Evolutionary conservation across 92 coral and sea anemone species (phyloP).

Genomic region (Montipora capitata): DNA sequence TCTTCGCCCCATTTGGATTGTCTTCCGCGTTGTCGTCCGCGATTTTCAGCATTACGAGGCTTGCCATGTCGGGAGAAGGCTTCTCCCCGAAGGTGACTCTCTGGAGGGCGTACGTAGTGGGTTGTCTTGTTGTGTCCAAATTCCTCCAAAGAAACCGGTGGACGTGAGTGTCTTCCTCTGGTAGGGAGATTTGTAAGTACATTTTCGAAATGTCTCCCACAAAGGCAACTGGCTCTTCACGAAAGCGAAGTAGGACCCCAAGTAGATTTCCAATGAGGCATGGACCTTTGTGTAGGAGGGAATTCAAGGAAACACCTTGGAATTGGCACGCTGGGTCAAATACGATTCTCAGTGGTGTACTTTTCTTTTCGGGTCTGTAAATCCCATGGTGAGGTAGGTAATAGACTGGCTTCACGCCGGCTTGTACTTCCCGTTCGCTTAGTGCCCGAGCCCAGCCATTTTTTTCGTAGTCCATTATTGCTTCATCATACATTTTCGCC

Average conservation of each 20-base stretch:
- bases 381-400: slow-evolving; percentile 56
- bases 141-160: slow-evolving; percentile 64
- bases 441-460: slow-evolving; percentile 52
- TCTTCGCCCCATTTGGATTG: slow-evolving; percentile 18
- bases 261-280: slow-evolving; percentile 67
- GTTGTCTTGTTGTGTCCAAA: slow-evolving; percentile 24
- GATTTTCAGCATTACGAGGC: slow-evolving; percentile 65
- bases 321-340: slow-evolving; percentile 66
- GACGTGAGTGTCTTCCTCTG: slow-evolving; percentile 50
- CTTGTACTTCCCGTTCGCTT: slow-evolving; percentile 28
- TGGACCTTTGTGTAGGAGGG: slow-evolving; percentile 35
- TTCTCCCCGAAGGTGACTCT: slow-evolving; percentile 39
- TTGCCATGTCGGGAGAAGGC: slow-evolving; percentile 69
- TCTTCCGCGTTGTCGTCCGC: slow-evolving; percentile 53
- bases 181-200: slow-evolving; percentile 69
- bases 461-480: background rate
- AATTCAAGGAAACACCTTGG: slow-evolving; percentile 57
- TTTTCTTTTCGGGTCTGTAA: slow-evolving; percentile 35
- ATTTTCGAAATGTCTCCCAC: slow-evolving; percentile 69
- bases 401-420: slow-evolving; percentile 57
- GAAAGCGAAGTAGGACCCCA: slow-evolving; percentile 60
- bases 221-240: slow-evolving; percentile 68
- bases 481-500: slow-evolving; percentile 44
- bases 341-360: slow-evolving; percentile 56
- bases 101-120: slow-evolving; percentile 33